Evolutionary conservation across 1,140 invertebrate genomes (phyloP).

Genomic region (Drosophila watanabei): DNA sequence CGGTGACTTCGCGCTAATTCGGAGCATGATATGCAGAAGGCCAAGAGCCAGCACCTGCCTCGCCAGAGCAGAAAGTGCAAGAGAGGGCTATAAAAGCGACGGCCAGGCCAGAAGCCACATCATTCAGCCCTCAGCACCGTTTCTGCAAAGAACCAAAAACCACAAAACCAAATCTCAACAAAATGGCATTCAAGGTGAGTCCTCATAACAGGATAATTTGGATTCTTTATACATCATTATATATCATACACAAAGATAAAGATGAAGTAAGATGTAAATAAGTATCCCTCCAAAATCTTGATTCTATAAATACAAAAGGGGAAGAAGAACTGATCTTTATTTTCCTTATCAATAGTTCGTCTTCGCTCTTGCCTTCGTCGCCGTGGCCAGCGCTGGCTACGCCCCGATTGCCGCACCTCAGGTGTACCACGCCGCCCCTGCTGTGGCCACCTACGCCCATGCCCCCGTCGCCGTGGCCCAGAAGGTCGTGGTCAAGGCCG

Average conservation of each 20-base stretch:
- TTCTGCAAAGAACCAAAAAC: slow-evolving; percentile 70
- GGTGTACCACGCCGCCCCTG: slow-evolving; percentile 68
- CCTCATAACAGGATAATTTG: neutral
- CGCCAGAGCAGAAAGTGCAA: slow-evolving; percentile 49
- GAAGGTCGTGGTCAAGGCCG: too few relatives aligned
- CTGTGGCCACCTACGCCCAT: slow-evolving; percentile 59
- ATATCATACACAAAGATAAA: neutral
- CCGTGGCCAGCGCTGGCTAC: slow-evolving; percentile 85
- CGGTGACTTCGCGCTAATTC: slow-evolving; percentile 78
- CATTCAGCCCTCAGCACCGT: slow-evolving; percentile 68
- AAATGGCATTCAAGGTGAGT: slow-evolving; percentile 83
- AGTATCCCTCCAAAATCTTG: too few relatives aligned
- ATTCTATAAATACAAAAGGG: neutral
- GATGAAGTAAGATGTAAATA: neutral
- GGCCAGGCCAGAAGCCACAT: slow-evolving; percentile 55
- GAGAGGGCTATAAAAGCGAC: slow-evolving; percentile 66
- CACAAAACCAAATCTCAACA: slow-evolving; percentile 30
- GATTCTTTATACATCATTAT: too few relatives aligned
- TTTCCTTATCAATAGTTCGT: slow-evolving; percentile 69
- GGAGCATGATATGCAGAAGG: slow-evolving; percentile 81
- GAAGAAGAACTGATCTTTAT: slow-evolving; percentile 12
- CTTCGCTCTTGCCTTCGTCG: slow-evolving; percentile 85
- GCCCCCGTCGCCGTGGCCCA: too few relatives aligned
- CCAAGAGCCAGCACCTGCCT: slow-evolving; percentile 67
- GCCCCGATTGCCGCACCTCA: slow-evolving; percentile 55